Evolutionary conservation across 2,113 vertebrate species (phyloP).

Genomic region (Calonectris borealis): DNA sequence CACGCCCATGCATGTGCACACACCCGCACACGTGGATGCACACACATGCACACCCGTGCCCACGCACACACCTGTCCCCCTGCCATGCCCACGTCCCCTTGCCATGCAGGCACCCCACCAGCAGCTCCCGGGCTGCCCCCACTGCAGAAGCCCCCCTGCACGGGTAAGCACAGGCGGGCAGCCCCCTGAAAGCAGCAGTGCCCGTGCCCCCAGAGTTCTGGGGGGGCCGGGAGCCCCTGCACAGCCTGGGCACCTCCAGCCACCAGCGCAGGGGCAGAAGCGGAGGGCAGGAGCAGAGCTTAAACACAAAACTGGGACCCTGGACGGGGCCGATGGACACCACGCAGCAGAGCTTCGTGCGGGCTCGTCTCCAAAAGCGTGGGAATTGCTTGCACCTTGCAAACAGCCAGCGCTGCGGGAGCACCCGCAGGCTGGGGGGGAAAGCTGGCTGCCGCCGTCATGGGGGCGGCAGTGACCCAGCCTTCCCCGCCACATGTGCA

Average conservation of each 20-base stretch:
- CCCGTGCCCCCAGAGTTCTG: accelerated
- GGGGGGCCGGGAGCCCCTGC: accelerated
- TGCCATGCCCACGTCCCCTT: accelerated
- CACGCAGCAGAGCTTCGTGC: accelerated
- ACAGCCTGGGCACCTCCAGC: too few species aligned
- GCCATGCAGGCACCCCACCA: accelerated
- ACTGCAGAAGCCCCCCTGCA: not conserved
- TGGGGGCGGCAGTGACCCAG: not conserved
- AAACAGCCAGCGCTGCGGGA: not conserved
- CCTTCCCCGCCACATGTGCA: conserved; percentile 42
- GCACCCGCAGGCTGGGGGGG: not conserved
- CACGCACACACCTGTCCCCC: accelerated
- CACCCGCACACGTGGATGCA: not conserved
- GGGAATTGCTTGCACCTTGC: not conserved
- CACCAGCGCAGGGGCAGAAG: accelerated
- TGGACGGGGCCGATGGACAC: accelerated
- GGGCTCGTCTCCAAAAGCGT: not conserved
- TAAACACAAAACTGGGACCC: accelerated
- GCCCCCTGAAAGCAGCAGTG: accelerated
- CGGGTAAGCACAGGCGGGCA: accelerated
- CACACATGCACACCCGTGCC: accelerated
- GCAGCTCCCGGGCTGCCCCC: accelerated
- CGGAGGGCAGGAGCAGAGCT: accelerated
- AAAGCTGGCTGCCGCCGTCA: not conserved
- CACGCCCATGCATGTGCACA: too few species aligned